These are phyloP conservation scores for Porphyrio hochstetteri DNA, from an alignment of 2,113 vertebrate genomes.

Conservation along the genomic window DNA sequence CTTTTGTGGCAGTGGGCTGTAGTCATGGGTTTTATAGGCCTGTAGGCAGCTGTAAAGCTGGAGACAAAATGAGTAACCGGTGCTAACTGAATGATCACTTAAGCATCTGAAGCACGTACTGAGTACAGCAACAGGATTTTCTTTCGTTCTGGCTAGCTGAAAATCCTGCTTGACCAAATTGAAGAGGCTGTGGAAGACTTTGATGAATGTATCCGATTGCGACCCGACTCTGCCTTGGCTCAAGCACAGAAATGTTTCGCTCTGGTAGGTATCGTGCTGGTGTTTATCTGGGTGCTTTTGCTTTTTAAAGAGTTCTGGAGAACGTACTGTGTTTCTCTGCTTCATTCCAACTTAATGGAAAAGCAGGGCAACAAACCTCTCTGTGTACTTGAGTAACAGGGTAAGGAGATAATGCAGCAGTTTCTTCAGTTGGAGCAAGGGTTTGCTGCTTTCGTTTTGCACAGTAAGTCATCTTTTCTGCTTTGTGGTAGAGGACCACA, in stretches of 20 bases:
- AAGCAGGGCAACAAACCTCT: neutral
- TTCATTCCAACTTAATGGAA: neutral
- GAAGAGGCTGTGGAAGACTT: slow-evolving; percentile 97
- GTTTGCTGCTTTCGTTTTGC: neutral
- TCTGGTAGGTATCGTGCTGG: slow-evolving; percentile 78
- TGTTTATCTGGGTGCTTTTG: neutral
- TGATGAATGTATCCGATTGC: slow-evolving; percentile 93
- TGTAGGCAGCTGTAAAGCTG: neutral
- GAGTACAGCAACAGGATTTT: slow-evolving; percentile 32
- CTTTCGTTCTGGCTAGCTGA: slow-evolving; percentile 81
- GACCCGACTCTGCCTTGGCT: slow-evolving; percentile 95
- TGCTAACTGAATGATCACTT: neutral
- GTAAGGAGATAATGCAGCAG: neutral
- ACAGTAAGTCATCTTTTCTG: neutral
- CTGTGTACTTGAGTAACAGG: neutral
- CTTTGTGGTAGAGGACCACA: neutral
- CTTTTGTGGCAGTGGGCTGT: neutral
- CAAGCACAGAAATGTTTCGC: slow-evolving; percentile 99
- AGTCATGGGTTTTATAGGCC: neutral
- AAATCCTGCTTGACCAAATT: slow-evolving; percentile 97
- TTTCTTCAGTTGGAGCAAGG: neutral
- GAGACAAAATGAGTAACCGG: neutral
- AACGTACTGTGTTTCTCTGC: neutral
- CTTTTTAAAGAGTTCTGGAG: neutral
- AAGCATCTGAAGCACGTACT: slow-evolving; percentile 17